Base-by-base conservation (phyloP, 2,113 vertebrate genomes). In the Calypte anna region DNA sequence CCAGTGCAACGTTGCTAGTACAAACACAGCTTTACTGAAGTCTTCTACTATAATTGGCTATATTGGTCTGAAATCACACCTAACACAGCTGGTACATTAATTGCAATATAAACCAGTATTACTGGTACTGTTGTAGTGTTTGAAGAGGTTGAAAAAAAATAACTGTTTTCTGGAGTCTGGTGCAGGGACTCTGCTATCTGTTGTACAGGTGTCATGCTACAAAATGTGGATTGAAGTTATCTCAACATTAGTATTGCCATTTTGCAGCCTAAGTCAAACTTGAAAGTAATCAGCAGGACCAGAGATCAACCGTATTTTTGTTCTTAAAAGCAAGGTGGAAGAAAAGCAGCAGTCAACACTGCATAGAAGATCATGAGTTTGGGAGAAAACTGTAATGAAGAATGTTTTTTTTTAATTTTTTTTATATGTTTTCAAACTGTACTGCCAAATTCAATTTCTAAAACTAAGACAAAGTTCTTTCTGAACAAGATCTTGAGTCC, bases 301-400 rank as follows among this genome's bases (percentile, higher is more conserved):
- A 96, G 91, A 86, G 91, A 96, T 62, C 59, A 91, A 96, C 91
- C 62, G 83, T 38, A 82, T 82, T 92, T 91, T 33, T n/a, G 50
- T 86, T 93, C 79, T 88, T 53, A 72, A 81, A 91, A 91, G 51
- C 21, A 55, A 86, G 21, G 50, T 40, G 43, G 83, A 87, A 16
- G 68, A 95, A 85, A 86, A 90, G 63, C 87, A 86, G 84, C 61
- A 43, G 46, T 30, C 54, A 70, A 63, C 66, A 4, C 10, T 59
- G 61, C 68, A 95, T 5, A 59, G 43, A 89, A 86, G 63, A 83
- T 16, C 38, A 91, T 50, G 93, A 90, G 27, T 66, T 86, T 80
- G 7, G 14, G 25, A 23, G 31, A n/a, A 96, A 91, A 75, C 7
- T 36, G 12, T 7, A 73, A 43, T 1, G 15, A 78, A 79, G 72